Conservation (phyloP, 2,113 vertebrate genomes). For the Vulpes ferrilata region DNA sequence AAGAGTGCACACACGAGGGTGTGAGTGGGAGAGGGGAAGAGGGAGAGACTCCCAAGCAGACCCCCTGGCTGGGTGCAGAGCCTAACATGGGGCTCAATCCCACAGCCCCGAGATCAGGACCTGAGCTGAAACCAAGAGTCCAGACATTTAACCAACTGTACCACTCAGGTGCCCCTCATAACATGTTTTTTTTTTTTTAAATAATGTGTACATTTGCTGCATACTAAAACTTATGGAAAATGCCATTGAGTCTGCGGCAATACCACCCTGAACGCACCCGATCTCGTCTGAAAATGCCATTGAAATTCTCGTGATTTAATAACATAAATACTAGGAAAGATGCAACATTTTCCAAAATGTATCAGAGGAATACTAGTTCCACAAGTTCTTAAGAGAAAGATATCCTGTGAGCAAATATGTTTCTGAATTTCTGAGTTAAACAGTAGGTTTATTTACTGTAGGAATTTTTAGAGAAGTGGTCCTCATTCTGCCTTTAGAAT, state of each 20-base stretch:
- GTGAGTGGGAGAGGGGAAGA: too few species aligned
- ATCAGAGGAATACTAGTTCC: not conserved
- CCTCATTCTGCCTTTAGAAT: not conserved
- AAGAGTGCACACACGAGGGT: too few species aligned
- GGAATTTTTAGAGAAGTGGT: not conserved
- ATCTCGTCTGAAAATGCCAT: not conserved
- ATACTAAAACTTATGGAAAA: not conserved
- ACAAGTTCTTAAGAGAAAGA: not conserved
- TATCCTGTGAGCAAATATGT: not conserved
- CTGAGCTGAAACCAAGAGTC: not conserved
- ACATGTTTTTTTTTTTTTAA: not conserved
- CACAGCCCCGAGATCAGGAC: too few species aligned
- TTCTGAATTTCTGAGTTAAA: conserved; percentile 41
- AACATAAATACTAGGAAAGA: too few species aligned
- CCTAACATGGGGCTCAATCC: too few species aligned
- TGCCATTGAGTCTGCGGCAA: too few species aligned
- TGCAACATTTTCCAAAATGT: not conserved
- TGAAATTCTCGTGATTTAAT: not conserved
- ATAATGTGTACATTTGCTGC: not conserved
- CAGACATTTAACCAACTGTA: not conserved
- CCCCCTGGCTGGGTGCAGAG: too few species aligned
- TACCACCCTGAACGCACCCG: too few species aligned
- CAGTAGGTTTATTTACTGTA: not conserved
- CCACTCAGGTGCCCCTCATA: not conserved
- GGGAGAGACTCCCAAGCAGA: too few species aligned